Percentiles rank a stretch among this genome's conserved stretches.
Evolutionary conservation across 92 coral and sea anemone genomes (phyloP).

Genomic region (Chrysogorgia sp.): DNA sequence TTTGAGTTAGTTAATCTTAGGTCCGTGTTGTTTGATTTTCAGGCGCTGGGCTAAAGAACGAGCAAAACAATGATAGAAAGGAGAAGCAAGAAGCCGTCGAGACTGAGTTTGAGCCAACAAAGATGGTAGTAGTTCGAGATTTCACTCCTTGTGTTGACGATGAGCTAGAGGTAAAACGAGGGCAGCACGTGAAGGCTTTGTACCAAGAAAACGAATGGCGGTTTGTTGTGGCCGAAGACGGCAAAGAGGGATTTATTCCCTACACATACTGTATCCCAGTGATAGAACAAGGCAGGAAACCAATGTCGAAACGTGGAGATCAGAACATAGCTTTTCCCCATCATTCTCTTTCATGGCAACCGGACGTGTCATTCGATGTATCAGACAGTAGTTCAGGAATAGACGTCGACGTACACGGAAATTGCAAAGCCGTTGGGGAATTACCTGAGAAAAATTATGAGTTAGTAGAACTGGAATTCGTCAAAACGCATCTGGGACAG

Average conservation of each 20-base stretch:
- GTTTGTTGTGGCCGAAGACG: conserved; percentile 74
- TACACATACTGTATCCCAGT: conserved; percentile 78
- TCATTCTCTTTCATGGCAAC: not conserved
- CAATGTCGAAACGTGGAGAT: conserved; percentile 67
- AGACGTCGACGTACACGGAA: not conserved
- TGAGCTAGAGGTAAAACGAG: conserved; percentile 85
- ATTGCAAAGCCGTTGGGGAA: not conserved
- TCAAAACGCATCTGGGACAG: conserved; percentile 77
- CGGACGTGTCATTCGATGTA: not conserved
- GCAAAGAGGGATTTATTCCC: conserved; percentile 92
- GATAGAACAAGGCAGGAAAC: conserved; percentile 75
- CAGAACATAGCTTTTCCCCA: not conserved
- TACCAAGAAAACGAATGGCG: conserved; percentile 96
- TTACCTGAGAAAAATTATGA: not conserved
- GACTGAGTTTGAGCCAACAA: conserved; percentile 81
- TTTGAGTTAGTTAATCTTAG: too few relatives aligned
- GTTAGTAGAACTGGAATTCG: conserved; percentile 1
- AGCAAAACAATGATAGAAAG: not conserved
- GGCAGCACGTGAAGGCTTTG: conserved; percentile 85
- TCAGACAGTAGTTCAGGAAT: not conserved
- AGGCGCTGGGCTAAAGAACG: not conserved
- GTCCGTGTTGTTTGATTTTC: not conserved
- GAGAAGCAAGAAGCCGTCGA: not conserved
- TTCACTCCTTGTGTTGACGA: conserved; percentile 96
- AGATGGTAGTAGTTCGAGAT: conserved; percentile 92